phyloP scores from a whole-genome alignment of 2,888 invertebrate genomes.

The Autographa gamma region DNA sequence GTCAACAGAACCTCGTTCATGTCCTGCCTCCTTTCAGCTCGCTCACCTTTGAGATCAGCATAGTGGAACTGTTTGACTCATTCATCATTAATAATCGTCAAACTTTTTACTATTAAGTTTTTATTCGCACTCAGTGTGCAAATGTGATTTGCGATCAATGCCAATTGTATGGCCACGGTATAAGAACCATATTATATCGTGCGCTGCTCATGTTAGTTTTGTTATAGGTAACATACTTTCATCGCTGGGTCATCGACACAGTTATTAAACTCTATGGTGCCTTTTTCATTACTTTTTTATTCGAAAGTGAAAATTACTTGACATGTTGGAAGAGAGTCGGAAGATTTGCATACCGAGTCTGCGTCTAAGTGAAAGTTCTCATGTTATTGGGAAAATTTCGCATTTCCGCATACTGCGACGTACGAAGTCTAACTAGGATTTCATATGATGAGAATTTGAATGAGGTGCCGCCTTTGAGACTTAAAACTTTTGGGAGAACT shows the following conservation, averaged over 20 bases:
- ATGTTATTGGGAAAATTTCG: conserved; percentile 44
- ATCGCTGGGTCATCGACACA: conserved; percentile 73
- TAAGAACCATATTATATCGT: conserved; percentile 66
- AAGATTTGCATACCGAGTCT: conserved; percentile 48
- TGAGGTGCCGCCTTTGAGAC: conserved; percentile 22
- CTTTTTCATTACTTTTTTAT: conserved; percentile 67
- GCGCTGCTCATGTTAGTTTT: conserved; percentile 42
- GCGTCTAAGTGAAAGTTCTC: conserved; percentile 60
- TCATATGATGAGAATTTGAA: conserved; percentile 32
- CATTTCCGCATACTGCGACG: conserved; percentile 36
- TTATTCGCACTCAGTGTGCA: conserved; percentile 49
- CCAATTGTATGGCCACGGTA: conserved; percentile 52
- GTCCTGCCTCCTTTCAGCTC: conserved; percentile 52
- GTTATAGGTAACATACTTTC: conserved; percentile 68
- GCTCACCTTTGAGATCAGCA: conserved; percentile 52
- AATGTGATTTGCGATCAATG: conserved; percentile 45
- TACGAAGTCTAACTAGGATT: conserved; percentile 28
- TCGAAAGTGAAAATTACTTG: conserved; percentile 75
- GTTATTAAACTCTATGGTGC: conserved; percentile 65
- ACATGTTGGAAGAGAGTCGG: conserved; percentile 48
- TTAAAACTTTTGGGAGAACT: conserved; percentile 9
- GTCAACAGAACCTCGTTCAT: conserved; percentile 19
- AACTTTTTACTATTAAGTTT: conserved; percentile 67
- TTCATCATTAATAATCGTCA: conserved; percentile 72
- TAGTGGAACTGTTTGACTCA: conserved; percentile 64